Conservation (phyloP, 1,140 invertebrate species). For the Drosophila punjabiensis region DNA sequence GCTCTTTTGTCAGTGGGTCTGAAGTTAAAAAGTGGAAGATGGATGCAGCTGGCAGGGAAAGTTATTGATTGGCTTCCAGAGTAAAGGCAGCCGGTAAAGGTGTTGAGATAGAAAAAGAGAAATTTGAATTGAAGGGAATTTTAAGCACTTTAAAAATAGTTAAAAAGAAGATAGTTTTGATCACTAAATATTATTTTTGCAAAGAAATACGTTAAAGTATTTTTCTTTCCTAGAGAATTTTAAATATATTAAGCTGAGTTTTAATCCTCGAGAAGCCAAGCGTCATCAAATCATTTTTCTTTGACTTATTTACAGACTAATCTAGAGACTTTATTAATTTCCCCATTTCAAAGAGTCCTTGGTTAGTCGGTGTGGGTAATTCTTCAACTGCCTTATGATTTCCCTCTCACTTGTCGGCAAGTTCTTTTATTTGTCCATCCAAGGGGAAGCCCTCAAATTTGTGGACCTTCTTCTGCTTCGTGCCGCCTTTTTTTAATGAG, state of each 20-base stretch:
- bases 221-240: not conserved
- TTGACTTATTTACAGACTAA: not conserved
- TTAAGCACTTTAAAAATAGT: not conserved
- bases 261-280: not conserved
- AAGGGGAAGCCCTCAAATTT: slow-evolving; percentile 43
- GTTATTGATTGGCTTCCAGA: not conserved
- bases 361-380: slow-evolving; percentile 3
- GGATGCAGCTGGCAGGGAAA: slow-evolving; percentile 7
- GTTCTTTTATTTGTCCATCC: slow-evolving; percentile 40
- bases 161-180: not conserved
- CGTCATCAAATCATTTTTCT: not conserved
- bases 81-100: not conserved
- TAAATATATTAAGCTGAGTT: not conserved
- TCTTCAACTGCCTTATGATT: not conserved
- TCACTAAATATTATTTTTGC: no score
- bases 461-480: slow-evolving; percentile 39
- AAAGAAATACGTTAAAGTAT: not conserved
- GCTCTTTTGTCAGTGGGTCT: slow-evolving; percentile 9
- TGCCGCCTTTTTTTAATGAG: slow-evolving; percentile 71
- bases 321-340: not conserved
- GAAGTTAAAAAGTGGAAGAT: not conserved
- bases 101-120: not conserved
- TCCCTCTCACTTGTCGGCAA: slow-evolving; percentile 18
- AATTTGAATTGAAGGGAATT: not conserved
- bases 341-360: not conserved